A percentile compares a stretch with the other conserved stretches of the same genome.
These are phyloP conservation scores for Enteromius treurensis DNA, from an alignment of 2,797 vertebrate species.

Conservation along the genomic window DNA sequence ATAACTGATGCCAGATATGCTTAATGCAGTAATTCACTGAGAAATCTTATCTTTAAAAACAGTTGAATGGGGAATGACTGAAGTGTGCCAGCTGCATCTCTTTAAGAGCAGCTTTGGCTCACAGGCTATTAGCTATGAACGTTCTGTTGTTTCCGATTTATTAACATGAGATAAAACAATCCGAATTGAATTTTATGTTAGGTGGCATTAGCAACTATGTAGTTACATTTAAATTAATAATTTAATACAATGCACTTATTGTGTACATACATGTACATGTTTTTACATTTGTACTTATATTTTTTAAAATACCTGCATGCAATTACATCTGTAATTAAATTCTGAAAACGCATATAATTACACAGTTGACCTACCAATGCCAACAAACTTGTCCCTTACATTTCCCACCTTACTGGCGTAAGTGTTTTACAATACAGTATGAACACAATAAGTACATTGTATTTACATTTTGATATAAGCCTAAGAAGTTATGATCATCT, in stretches of 20 bases:
- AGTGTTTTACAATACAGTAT: too few species aligned
- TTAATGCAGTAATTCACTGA: slow-evolving; percentile 27
- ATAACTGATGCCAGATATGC: slow-evolving; percentile 26
- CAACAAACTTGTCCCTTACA: background rate
- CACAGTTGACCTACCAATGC: background rate
- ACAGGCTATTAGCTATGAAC: slow-evolving; percentile 29
- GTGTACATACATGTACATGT: background rate
- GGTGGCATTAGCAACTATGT: background rate
- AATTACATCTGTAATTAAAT: background rate
- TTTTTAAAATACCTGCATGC: background rate
- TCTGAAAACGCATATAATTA: background rate
- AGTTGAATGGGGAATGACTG: slow-evolving; percentile 32
- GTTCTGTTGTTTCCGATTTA: slow-evolving; percentile 26
- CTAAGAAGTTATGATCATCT: background rate
- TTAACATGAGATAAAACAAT: slow-evolving; percentile 23
- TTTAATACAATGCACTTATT: background rate
- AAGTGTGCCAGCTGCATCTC: slow-evolving; percentile 32
- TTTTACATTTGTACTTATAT: background rate
- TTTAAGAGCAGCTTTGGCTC: slow-evolving; percentile 15
- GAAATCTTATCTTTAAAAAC: slow-evolving; percentile 20
- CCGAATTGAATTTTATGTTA: background rate
- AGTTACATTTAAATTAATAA: background rate
- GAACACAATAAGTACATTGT: too few species aligned
- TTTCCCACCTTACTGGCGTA: too few species aligned
- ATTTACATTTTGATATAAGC: too few species aligned